A percentile compares a stretch with the other conserved stretches of the same genome.
phyloP scores from a whole-genome alignment of 2,113 vertebrate genomes.

The Etia nguti region DNA sequence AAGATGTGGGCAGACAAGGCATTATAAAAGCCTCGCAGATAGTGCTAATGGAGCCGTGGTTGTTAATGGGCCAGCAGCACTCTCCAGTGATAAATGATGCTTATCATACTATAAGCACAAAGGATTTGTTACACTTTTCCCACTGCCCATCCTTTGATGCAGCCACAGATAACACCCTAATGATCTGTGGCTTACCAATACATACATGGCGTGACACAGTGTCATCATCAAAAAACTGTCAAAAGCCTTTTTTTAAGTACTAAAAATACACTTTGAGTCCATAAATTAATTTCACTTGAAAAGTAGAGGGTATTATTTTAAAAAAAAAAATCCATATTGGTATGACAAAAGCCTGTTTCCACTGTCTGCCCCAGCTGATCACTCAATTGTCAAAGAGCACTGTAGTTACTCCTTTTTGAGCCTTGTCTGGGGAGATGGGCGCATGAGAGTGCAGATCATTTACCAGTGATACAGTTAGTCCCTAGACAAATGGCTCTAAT shows the following conservation, averaged over 20 bases:
- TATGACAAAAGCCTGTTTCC: background rate
- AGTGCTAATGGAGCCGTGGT: constrained; percentile 72
- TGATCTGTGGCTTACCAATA: constrained; percentile 34
- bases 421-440: constrained; percentile 31
- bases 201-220: background rate
- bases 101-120: constrained; percentile 61
- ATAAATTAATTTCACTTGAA: background rate
- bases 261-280: background rate
- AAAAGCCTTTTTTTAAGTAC: background rate
- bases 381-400: constrained; percentile 37
- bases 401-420: constrained; percentile 27
- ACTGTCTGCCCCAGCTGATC: constrained; percentile 11
- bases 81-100: constrained; percentile 74
- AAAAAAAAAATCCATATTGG: background rate
- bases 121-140: constrained; percentile 72
- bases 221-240: background rate
- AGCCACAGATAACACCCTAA: constrained; percentile 58
- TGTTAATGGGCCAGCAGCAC: constrained; percentile 76
- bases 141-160: constrained; percentile 53
- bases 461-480: constrained; percentile 34
- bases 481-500: constrained; percentile 62
- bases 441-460: constrained; percentile 36
- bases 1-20: constrained; percentile 64
- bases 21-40: constrained; percentile 70
- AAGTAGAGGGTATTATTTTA: background rate